Evolutionary conservation across 2,113 vertebrate species (phyloP), one percentile per base, ranked within the genome.

Genomic region (Propithecus coquereli): DNA sequence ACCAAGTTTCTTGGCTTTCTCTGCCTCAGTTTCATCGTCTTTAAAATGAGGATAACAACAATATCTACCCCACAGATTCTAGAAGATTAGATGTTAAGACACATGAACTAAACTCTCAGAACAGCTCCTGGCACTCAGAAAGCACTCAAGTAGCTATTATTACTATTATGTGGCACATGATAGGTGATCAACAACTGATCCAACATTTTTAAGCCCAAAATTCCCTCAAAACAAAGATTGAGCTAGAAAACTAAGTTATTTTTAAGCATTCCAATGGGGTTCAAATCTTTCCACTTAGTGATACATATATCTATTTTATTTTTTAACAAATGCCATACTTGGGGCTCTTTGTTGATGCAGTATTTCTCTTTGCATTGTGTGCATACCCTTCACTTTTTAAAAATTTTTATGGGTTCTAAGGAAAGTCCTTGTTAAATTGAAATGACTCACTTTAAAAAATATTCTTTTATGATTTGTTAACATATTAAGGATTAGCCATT

Each of bases 391-490:
- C 11, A 47, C 37, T 45, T 90, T 88, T 83, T n/a, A 1, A 68
- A 85, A 70, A 94, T 30, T 82, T 61, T 50, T 68, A 79, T 47
- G 34, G 8, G 22, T 83, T 68, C 79, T 45, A 68, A 91, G 47
- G 40, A 89, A 86, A 91, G 43, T 47, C 37, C 68, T 94, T 47
- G 27, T 61, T 86, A 97, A 79, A 71, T 57, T 88, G n/a, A 87
- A 87, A 95, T 73, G n/a, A 73, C 61, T 89, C 37, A 91, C 32
- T 94, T 85, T 45, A 50, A 74, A 81, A 95, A 91, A 52, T 80
- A 80, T 11, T 13, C 30, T 43, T 85, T 61, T 65, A 37, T 91
- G 40, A 20, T 82, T 95, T 94, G 47, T 77, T 94, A 89, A 50
- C 66, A 57, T 93, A 73, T 79, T 93, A 83, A 94, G n/a, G 71